Evolutionary conservation across 2,888 invertebrate genomes (phyloP).

Genomic region (Isoperla grammatica): DNA sequence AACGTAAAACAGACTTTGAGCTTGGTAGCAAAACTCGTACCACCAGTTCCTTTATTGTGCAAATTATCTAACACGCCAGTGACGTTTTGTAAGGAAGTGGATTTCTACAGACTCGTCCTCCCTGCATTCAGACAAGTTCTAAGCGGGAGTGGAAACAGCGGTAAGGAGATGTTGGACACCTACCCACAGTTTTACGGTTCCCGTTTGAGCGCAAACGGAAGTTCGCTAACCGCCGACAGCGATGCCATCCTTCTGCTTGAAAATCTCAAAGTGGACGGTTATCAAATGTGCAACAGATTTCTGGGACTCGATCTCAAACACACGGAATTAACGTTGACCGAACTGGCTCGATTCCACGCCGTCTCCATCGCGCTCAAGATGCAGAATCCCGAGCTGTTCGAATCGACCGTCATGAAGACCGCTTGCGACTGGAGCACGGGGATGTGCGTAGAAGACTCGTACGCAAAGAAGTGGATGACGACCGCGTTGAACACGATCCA

Average conservation of each 20-base stretch:
- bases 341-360: constrained; percentile 23
- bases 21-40: constrained; percentile 41
- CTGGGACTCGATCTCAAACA: constrained; percentile 37
- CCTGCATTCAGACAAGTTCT: constrained; percentile 36
- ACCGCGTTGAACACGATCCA: constrained; percentile 32
- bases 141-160: constrained; percentile 34
- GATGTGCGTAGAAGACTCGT: constrained; percentile 32
- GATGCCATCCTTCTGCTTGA: constrained; percentile 39
- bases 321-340: constrained; percentile 4
- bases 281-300: constrained; percentile 38
- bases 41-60: constrained; percentile 38
- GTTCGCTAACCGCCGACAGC: constrained; percentile 37
- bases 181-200: constrained; percentile 40
- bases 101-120: constrained; percentile 38
- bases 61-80: constrained; percentile 41
- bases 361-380: constrained; percentile 36
- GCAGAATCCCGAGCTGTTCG: constrained; percentile 38
- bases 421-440: constrained; percentile 33
- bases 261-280: constrained; percentile 39
- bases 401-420: constrained; percentile 34
- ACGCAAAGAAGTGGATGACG: constrained; percentile 37
- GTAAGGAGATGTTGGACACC: constrained; percentile 35
- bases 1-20: constrained; percentile 34
- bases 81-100: constrained; percentile 40
- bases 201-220: constrained; percentile 36